Percentiles rank a stretch among this genome's conserved stretches.
These are phyloP conservation scores for Parascotia fuliginaria DNA, from an alignment of 2,888 invertebrate genomes.

Conservation along the genomic window DNA sequence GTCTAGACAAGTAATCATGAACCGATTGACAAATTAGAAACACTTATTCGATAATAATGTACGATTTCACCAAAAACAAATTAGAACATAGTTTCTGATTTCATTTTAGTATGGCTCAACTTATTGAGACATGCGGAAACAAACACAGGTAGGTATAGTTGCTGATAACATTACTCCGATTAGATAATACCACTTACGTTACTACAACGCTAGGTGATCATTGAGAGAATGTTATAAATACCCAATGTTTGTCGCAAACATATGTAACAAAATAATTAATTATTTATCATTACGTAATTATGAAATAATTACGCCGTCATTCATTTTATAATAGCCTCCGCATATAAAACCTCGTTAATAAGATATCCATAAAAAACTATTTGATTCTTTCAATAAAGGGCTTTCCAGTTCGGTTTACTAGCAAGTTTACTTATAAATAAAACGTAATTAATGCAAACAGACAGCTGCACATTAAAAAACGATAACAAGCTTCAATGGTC, in stretches of 20 bases:
- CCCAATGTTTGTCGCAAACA: constrained; percentile 7
- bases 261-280: neutral
- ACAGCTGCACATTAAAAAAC: constrained; percentile 56
- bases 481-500: constrained; percentile 50
- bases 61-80: too few relatives aligned
- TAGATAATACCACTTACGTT: constrained; percentile 30
- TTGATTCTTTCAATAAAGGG: too few relatives aligned
- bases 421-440: constrained; percentile 40
- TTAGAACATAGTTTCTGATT: too few relatives aligned
- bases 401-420: neutral
- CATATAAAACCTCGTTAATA: too few relatives aligned
- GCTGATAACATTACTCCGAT: constrained; percentile 26
- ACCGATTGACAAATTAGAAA: too few relatives aligned
- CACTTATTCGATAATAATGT: too few relatives aligned
- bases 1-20: too few relatives aligned
- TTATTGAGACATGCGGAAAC: constrained; percentile 22
- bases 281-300: too few relatives aligned
- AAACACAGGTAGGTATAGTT: constrained; percentile 2
- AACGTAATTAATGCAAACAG: constrained; percentile 47
- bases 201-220: constrained; percentile 21
- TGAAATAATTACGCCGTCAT: too few relatives aligned
- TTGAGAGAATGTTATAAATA: constrained; percentile 13
- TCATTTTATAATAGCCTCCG: too few relatives aligned
- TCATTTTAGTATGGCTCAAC: neutral
- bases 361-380: too few relatives aligned